Conservation (phyloP, 2,113 vertebrate genomes). For the Limnothrissa miodon region DNA sequence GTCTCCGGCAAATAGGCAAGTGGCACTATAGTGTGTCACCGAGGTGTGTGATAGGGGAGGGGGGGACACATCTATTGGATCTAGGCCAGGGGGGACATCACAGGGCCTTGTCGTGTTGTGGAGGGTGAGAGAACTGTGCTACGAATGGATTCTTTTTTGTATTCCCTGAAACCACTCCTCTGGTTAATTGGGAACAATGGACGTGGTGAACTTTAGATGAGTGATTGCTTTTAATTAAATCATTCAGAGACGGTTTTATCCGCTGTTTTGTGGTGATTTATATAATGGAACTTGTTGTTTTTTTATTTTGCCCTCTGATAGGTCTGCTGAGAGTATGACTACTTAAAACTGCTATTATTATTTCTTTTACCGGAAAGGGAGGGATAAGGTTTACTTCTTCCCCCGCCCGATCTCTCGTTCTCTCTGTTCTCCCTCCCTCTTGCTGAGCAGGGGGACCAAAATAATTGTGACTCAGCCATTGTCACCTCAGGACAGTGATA, state of each 20-base stretch:
- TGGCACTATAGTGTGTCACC: neutral
- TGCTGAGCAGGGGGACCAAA: neutral
- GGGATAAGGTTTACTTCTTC: neutral
- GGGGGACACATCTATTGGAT: neutral
- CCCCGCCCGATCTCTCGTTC: neutral
- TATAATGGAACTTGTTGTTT: neutral
- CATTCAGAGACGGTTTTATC: conserved; percentile 34
- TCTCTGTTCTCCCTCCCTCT: neutral
- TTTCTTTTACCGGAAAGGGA: neutral
- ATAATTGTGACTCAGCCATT: neutral
- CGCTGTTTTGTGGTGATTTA: conserved; percentile 23
- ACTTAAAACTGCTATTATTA: neutral
- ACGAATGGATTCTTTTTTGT: neutral
- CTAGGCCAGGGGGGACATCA: neutral
- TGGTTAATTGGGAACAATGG: conserved; percentile 29
- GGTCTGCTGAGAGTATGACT: neutral
- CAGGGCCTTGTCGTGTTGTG: neutral
- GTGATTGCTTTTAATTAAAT: conserved; percentile 27
- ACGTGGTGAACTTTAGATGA: conserved; percentile 16
- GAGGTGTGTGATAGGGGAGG: too few species aligned
- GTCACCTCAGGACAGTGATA: neutral
- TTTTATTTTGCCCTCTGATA: neutral
- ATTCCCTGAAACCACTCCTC: neutral
- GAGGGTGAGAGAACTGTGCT: neutral
- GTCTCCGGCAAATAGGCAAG: neutral